Base-by-base conservation (phyloP, 2,888 invertebrate genomes). In the Acanthacorydalis orientalis region DNA sequence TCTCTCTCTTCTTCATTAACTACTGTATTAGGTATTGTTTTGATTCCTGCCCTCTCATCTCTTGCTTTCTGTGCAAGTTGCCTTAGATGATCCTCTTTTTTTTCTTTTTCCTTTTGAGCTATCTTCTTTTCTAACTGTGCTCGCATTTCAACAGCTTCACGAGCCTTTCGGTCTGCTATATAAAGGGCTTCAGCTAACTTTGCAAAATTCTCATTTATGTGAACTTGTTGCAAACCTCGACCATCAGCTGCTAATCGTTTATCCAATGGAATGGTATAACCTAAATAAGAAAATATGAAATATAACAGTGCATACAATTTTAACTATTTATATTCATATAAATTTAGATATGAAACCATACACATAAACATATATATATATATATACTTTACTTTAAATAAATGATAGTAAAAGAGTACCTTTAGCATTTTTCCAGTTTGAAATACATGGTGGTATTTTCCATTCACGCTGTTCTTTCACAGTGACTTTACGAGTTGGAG, bases 391-490 rank as follows among this genome's bases (percentile, higher is more conserved):
- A 23, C 6, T 4, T 4, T 6, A 4, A 23, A 23, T 23, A 23
- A 23, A 23, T 23, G 15, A 41, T 16, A 31, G 31, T 31, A 1
- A 42, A 11, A 32, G 34, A 57, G 55, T 57, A 75, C 85, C 81
- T 65, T 95, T 96, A 4, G 96, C 90, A 65, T 99, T 98, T 69
- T 98, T 98, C 98, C 98, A 99, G 63, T 98, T 98, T 0, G 91
- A 92, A 53, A 99, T 96, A 58, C 97, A 98, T 0, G 98, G 98
- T 7, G 98, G 98, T 54, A 89, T 87, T 68, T 97, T 97, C 98
- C 98, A 98, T 64, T 98, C 98, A 51, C 95, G 83, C 63, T 98
- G 98, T 62, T 99, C 98, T 61, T 97, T 96, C 0, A 96, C 96
- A 2, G 97, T 95, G 0, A 95, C 93, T 62, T 97, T 85, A 47